These are phyloP conservation scores for Sipha flava DNA, from an alignment of 1,140 invertebrate species.

Conservation along the genomic window DNA sequence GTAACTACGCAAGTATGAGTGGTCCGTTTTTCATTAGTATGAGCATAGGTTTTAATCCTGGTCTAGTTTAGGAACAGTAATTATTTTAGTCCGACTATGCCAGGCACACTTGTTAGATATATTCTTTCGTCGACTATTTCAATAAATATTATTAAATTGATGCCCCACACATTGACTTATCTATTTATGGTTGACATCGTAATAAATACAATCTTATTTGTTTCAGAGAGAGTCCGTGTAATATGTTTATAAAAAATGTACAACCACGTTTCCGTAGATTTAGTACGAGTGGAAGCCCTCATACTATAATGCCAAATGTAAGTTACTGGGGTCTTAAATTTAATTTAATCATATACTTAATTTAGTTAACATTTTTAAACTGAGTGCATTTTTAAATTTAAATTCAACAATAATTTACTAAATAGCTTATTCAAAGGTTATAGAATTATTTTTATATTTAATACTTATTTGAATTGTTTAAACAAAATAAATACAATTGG, in stretches of 20 bases:
- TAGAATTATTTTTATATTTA: too few relatives aligned
- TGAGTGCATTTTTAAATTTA: not conserved
- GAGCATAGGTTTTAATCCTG: not conserved
- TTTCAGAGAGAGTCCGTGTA: not conserved
- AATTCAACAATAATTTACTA: too few relatives aligned
- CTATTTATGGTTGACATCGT: not conserved
- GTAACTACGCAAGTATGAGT: too few relatives aligned
- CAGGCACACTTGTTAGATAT: not conserved
- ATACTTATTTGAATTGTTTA: too few relatives aligned
- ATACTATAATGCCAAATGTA: conserved; percentile 48
- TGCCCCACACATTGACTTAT: too few relatives aligned
- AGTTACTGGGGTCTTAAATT: conserved; percentile 39
- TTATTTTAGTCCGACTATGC: not conserved
- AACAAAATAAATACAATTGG: too few relatives aligned
- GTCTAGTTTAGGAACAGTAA: not conserved
- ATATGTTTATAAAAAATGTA: conserved; percentile 29
- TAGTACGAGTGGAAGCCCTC: conserved; percentile 71
- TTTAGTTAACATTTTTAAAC: not conserved
- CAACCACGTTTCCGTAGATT: conserved; percentile 62
- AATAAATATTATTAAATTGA: not conserved
- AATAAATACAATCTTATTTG: not conserved
- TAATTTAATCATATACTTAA: not conserved
- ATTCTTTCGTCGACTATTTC: too few relatives aligned
- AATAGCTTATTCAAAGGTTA: too few relatives aligned
- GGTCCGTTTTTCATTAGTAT: too few relatives aligned